Evolutionary conservation across 2,888 invertebrate species (phyloP), one percentile per base, ranked within the genome.

Genomic region (Hydraecia micacea): DNA sequence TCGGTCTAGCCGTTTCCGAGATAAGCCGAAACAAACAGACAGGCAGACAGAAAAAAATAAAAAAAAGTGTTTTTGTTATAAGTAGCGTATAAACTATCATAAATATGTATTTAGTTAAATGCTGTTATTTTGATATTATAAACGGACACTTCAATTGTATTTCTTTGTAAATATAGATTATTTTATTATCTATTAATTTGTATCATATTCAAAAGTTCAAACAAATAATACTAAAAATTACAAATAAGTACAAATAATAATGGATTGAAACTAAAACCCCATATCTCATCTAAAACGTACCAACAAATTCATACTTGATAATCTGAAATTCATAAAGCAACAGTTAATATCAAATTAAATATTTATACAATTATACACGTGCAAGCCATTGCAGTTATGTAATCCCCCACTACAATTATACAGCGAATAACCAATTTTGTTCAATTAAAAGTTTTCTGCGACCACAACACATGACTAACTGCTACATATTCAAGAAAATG

Each of bases 401-500:
- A 69, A 69, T 73, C 66, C 15, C 60, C 60, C 62, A 62, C 60
- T 68, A 49, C 68, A 8, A 77, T 86, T 72, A 83, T 73, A 46
- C 68, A 49, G 79, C 46, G 49, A 79, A 84, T 73, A 73, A 66
- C 78, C 73, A 75, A 85, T 87, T 85, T 85, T 74, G 77, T 85
- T 69, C 69, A 86, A 88, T 87, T 87, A 87, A 83, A 87, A 80
- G 69, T 81, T 81, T 86, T 85, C 77, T 84, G 68, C 62, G 60
- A 81, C 81, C 75, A 62, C 76, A 81, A 73, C 72, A 69, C 28
- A 66, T 73, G 80, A 86, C 77, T 85, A 79, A 88, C 78, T 87
- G 78, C 60, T 88, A 81, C 83, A 86, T 87, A 88, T 87, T 87
- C 82, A 84, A 83, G 77, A 81, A 74, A 85, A 84, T 82, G 65